Evolutionary conservation across 2,113 vertebrate species (phyloP).

Genomic region (Pollimyrus isidori): DNA sequence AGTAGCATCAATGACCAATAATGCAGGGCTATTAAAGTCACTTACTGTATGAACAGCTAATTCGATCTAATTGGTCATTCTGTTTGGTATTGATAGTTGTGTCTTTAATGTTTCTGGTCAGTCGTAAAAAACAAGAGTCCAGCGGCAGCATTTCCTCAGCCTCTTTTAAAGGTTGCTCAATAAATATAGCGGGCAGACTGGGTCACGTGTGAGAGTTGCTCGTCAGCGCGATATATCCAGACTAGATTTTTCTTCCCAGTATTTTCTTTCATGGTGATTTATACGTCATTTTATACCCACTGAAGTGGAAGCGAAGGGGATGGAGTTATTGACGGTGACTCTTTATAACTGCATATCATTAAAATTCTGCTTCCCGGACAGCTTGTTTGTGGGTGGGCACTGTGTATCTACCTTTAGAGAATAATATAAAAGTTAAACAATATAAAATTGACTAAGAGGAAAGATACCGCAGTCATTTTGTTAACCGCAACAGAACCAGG

Average conservation of each 20-base stretch:
- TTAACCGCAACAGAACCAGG: neutral
- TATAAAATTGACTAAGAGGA: neutral
- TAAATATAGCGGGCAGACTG: neutral
- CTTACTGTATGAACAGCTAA: slow-evolving; percentile 12
- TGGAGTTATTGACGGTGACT: neutral
- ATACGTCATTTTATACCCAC: neutral
- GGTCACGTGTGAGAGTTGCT: neutral
- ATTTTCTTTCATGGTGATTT: neutral
- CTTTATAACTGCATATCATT: neutral
- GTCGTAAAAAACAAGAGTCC: neutral
- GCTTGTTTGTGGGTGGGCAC: neutral
- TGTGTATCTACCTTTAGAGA: neutral
- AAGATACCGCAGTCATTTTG: neutral
- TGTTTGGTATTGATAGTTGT: neutral
- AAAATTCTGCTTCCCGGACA: neutral
- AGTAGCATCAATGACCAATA: neutral
- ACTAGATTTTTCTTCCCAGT: neutral
- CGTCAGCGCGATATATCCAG: neutral
- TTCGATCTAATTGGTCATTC: neutral
- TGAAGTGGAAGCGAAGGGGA: neutral
- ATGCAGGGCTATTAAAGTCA: neutral
- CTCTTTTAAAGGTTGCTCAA: neutral
- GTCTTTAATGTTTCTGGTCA: neutral
- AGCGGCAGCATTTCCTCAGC: neutral
- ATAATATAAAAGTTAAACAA: neutral